Evolutionary conservation across 1,140 invertebrate genomes (phyloP), one percentile per base, ranked within the genome.

Genomic region (Proales similis): DNA sequence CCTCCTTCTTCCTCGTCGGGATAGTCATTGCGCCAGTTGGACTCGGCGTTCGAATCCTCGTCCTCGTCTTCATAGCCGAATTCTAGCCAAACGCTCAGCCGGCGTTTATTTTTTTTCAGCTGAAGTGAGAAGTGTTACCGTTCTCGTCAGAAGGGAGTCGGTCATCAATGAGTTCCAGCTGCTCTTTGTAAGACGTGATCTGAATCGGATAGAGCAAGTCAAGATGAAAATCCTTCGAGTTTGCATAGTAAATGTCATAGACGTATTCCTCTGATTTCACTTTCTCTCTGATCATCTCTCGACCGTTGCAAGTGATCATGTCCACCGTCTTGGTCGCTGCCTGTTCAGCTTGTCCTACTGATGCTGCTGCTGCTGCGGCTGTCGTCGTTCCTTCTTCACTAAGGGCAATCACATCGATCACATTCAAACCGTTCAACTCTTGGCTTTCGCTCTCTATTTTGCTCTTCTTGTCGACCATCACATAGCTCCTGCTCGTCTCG

Each of bases 11-110:
- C 51, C 32, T 57, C 51, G 32, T 57, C 51, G 24, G 51, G 51
- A 57, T 57, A 57, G 27, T 57, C 51, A 14, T 57, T 57, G 14
- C 51, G 39, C 51, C 51, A 57, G 27, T 57, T 57, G 45, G 17
- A 36, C 19, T 57, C 51, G 19, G 39, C 51, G 27, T 57, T 57
- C 7, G 51, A 57, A 19, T 57, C 51, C 17, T 57, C 51, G 17
- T 57, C 51, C 20, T 57, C 51, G 30, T 57, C 51, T n/a, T n/a
- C n/a, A n/a, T 42, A 57, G n/a, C n/a, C n/a, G n/a, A n/a, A n/a
- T n/a, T n/a, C n/a, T n/a, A n/a, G n/a, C n/a, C n/a, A n/a, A n/a
- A n/a, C n/a, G n/a, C n/a, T n/a, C n/a, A n/a, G n/a, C n/a, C n/a
- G n/a, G n/a, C n/a, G n/a, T n/a, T n/a, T n/a, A n/a, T n/a, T n/a